phyloP scores from a whole-genome alignment of 2,113 vertebrate genomes.

The Jacana jacana region DNA sequence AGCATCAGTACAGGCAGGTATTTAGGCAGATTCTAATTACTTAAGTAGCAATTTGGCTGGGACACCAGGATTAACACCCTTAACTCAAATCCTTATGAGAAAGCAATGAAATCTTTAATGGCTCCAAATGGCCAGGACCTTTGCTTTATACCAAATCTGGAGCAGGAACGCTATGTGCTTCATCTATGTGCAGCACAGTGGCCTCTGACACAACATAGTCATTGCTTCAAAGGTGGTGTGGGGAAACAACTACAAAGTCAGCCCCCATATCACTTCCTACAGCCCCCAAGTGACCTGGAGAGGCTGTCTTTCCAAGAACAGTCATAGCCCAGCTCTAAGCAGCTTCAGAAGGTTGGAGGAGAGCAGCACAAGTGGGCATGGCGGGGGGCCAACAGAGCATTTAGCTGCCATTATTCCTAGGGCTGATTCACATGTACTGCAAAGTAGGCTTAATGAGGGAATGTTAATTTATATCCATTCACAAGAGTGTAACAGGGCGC shows the following conservation, averaged over 20 bases:
- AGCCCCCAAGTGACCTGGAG: background rate
- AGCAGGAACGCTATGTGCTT: background rate
- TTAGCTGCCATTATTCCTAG: slow-evolving; percentile 24
- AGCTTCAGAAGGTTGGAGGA: background rate
- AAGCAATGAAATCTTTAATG: background rate
- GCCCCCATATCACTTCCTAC: background rate
- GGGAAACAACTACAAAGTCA: background rate
- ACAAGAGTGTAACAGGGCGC: background rate
- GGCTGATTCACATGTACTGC: background rate
- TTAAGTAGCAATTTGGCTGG: slow-evolving; percentile 25
- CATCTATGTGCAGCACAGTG: background rate
- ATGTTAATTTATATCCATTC: slow-evolving; percentile 6
- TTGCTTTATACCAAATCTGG: background rate
- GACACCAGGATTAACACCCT: background rate
- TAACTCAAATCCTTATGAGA: slow-evolving; percentile 8
- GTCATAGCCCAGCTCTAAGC: background rate
- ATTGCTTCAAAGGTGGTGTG: background rate
- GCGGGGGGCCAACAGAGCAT: slow-evolving; percentile 22
- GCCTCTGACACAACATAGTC: background rate
- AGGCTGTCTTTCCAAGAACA: rapidly evolving
- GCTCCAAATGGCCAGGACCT: background rate
- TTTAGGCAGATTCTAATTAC: background rate
- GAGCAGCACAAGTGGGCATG: background rate
- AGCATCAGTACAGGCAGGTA: background rate
- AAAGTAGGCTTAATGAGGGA: slow-evolving; percentile 15